phyloP scores from a whole-genome alignment of 2,888 invertebrate species.

The Apeira syringaria region DNA sequence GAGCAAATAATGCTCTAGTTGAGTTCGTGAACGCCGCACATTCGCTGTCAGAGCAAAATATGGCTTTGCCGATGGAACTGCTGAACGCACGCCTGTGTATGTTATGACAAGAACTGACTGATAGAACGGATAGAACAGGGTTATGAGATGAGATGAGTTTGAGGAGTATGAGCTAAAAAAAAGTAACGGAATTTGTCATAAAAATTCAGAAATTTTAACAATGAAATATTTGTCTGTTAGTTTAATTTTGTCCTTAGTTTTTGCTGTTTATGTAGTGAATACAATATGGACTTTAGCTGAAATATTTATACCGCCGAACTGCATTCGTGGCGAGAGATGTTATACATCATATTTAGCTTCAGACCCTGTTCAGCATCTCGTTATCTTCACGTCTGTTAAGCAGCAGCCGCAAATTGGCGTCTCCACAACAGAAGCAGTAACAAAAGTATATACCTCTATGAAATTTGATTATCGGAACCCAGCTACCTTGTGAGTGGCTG shows the following conservation, averaged over 20 bases:
- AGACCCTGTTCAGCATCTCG: conserved; percentile 87
- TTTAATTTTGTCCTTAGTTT: conserved; percentile 85
- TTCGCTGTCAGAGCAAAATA: no score
- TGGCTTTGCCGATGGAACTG: no score
- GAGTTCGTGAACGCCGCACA: no score
- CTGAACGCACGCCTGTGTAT: no score
- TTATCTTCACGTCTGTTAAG: conserved; percentile 86
- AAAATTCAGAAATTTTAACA: no score
- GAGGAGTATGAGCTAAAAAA: no score
- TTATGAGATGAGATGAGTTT: no score
- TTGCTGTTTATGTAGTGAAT: conserved; percentile 87
- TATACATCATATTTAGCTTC: conserved; percentile 87
- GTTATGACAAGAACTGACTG: no score
- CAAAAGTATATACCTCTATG: conserved; percentile 83
- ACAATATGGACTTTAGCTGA: conserved; percentile 90
- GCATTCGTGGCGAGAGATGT: conserved; percentile 86
- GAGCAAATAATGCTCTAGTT: no score
- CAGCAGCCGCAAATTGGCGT: conserved; percentile 83
- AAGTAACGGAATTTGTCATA: no score
- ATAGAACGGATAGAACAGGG: no score
- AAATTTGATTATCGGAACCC: conserved; percentile 87
- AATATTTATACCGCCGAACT: conserved; percentile 88
- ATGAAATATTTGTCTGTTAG: conserved; percentile 85
- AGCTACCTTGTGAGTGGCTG: conserved; percentile 62
- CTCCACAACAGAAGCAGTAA: conserved; percentile 59